Conservation (phyloP, 2,888 invertebrate genomes). For the Polyploca ridens region DNA sequence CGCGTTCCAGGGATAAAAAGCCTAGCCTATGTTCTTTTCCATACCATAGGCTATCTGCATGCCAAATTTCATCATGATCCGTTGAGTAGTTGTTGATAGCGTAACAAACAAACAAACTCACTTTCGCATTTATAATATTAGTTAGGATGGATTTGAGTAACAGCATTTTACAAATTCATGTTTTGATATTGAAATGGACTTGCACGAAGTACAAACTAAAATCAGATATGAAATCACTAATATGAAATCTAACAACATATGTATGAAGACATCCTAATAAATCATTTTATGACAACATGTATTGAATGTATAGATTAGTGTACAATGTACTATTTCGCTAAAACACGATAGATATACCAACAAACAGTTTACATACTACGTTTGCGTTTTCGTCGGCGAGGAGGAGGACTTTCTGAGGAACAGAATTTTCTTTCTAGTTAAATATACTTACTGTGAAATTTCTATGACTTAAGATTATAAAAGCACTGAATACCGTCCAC, state of each 20-base stretch:
- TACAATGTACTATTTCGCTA: neutral
- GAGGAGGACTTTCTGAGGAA: conserved; percentile 6
- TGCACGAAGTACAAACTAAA: neutral
- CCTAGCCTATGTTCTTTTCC: no score
- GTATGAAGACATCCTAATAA: neutral
- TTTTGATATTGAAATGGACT: neutral
- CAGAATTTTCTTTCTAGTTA: neutral
- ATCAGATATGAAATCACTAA: neutral
- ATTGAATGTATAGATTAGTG: neutral
- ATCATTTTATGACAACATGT: neutral
- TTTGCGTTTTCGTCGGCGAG: neutral
- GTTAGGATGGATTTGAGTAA: neutral
- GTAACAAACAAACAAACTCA: no score
- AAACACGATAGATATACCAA: neutral
- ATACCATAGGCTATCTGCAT: no score
- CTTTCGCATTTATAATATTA: no score
- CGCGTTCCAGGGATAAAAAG: no score
- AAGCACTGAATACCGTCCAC: neutral
- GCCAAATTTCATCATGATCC: no score
- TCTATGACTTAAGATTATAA: neutral
- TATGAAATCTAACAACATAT: neutral
- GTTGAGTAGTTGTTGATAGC: no score
- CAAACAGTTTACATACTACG: conserved; percentile 3
- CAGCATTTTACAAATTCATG: neutral
- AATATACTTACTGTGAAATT: neutral